These are phyloP conservation scores for Bombus ignitus DNA, from an alignment of 1,140 invertebrate genomes.

Conservation along the genomic window DNA sequence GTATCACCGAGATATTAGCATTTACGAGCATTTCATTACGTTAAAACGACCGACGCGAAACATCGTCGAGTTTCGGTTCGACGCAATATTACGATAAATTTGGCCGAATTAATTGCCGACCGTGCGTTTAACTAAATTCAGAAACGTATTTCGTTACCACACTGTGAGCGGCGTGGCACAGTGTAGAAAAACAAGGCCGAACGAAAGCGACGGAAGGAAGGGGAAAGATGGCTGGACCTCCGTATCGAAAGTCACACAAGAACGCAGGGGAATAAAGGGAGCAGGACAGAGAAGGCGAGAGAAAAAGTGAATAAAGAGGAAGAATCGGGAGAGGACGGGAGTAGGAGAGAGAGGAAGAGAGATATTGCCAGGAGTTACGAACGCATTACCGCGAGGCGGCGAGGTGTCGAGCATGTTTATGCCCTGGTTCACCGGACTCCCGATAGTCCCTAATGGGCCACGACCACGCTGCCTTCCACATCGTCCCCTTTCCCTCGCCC, in stretches of 20 bases:
- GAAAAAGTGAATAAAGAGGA: background rate
- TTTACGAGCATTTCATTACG: constrained; percentile 41
- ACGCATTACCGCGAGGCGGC: constrained; percentile 74
- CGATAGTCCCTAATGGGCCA: constrained; percentile 78
- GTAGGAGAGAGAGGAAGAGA: constrained; percentile 28
- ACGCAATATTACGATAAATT: constrained; percentile 50
- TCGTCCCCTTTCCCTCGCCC: background rate
- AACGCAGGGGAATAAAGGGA: constrained; percentile 39
- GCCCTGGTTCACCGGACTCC: constrained; percentile 65
- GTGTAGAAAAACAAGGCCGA: constrained; percentile 11
- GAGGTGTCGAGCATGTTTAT: constrained; percentile 79
- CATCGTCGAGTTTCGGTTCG: constrained; percentile 32
- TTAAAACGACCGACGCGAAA: constrained; percentile 25
- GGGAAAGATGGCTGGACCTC: background rate
- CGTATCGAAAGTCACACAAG: constrained; percentile 38
- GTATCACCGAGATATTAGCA: background rate
- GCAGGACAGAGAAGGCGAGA: constrained; percentile 21
- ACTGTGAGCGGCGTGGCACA: background rate
- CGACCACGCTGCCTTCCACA: constrained; percentile 64
- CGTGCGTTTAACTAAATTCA: constrained; percentile 41
- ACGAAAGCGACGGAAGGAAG: background rate
- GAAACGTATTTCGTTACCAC: constrained; percentile 24
- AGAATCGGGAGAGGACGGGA: constrained; percentile 5
- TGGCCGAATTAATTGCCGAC: constrained; percentile 42
- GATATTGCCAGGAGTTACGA: constrained; percentile 75